A percentile compares a stretch with the other conserved stretches of the same genome.
Evolutionary conservation across 2,888 invertebrate genomes (phyloP).

Genomic region (Phlogophora meticulosa): DNA sequence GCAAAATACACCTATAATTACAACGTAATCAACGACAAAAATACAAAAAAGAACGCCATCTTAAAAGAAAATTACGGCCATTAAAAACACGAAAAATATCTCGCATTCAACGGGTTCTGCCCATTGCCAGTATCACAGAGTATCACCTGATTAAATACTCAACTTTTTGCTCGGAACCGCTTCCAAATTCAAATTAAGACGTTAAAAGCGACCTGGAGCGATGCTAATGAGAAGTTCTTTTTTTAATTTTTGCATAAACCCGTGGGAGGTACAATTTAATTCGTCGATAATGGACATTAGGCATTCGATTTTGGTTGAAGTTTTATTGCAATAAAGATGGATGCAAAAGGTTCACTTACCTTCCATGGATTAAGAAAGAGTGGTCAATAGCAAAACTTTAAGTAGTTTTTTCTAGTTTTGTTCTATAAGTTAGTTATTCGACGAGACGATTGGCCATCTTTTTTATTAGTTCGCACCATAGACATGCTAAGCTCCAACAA

Average conservation of each 20-base stretch:
- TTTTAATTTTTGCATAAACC: conserved; percentile 81
- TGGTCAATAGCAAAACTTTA: neutral
- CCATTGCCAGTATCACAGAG: conserved; percentile 50
- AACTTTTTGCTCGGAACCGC: conserved; percentile 66
- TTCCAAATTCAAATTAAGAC: conserved; percentile 85
- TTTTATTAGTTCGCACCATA: too few relatives aligned
- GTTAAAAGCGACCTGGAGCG: conserved; percentile 81
- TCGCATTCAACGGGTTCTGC: conserved; percentile 51
- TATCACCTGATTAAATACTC: conserved; percentile 62
- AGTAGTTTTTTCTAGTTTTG: too few relatives aligned
- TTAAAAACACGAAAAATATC: conserved; percentile 58
- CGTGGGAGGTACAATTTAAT: conserved; percentile 75
- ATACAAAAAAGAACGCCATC: conserved; percentile 31
- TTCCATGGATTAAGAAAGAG: neutral
- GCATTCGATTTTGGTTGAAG: conserved; percentile 50
- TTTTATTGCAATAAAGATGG: neutral
- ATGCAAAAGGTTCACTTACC: conserved; percentile 23
- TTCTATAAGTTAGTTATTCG: too few relatives aligned
- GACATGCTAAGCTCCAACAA: too few relatives aligned
- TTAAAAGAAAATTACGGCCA: conserved; percentile 58
- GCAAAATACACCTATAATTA: conserved; percentile 51
- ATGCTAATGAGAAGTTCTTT: conserved; percentile 81
- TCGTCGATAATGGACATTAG: conserved; percentile 67
- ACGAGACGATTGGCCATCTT: too few relatives aligned
- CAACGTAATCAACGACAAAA: conserved; percentile 44